Evolutionary conservation across 2,113 vertebrate genomes (phyloP), one percentile per base, ranked within the genome.

Genomic region (Castor canadensis): DNA sequence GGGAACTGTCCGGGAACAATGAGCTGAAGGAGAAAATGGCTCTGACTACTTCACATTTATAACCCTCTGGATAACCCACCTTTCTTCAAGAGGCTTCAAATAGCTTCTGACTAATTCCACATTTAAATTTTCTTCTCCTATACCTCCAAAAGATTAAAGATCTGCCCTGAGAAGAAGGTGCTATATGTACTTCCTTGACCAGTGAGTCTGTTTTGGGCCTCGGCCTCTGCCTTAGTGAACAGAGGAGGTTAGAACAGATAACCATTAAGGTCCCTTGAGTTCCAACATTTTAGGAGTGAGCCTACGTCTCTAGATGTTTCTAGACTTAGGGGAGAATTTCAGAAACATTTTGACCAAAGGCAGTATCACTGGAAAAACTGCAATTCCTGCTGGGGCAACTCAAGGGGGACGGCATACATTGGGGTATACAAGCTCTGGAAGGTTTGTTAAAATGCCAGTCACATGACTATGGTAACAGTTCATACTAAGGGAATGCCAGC

Each of bases 311-410:
- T 66, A 97, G 32, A 69, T 47, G 52, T 82, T 76, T 94, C 86
- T 75, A 86, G 40, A 75, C 24, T 77, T 82, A 91, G 43, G 91
- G 52, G 79, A 89, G 26, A 85, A 85, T 87, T 94, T 91, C 86
- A 93, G 81, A 95, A 93, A 94, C 81, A 71, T 93, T 97, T 95
- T 91, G 62, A 76, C 89, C 94, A 97, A 91, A 62, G 71, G 90
- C 64, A 87, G 67, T 58, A 87, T 69, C 73, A 95, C 6, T 91
- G 52, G 40, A 32, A 94, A 92, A 91, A 75, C 60, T 58, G 81
- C 56, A 88, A 49, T 73, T 93, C 47, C 64, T 79, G 54, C 67
- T 88, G 58, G 91, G 93, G n/a, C 22, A 93, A 82, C 67, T 89
- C 49, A 66, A 93, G 38, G 49, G 43, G 49, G 6, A 77, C 66